Base-by-base conservation (phyloP, 2,888 invertebrate genomes). In the Ophioninae sp. region DNA sequence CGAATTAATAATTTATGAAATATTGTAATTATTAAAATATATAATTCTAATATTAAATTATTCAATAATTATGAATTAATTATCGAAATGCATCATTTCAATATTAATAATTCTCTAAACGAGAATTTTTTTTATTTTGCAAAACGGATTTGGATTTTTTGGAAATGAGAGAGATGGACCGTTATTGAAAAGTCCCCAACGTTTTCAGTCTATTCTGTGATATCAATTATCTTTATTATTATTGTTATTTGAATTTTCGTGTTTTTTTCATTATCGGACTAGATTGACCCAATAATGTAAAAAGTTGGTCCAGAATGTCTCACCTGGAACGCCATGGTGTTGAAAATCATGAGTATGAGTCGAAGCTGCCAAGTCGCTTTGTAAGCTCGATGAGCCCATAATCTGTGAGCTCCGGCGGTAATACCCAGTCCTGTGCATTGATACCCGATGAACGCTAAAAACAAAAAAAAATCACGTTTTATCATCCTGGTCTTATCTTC, bases 311-410 rank as follows among this genome's bases (percentile, higher is more conserved):
- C 44, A 22, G 8, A 51, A 41, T 56, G 39, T 84, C 91, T 93
- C 93, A 97, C 97, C 95, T 98, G 98, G 93, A 98, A 98, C 69
- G 99, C 98, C 67, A 98, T 92, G 0, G 98, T 97, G 93, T 99
- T 98, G 93, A 96, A 96, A 68, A 97, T 88, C 58, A 96, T 95
- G 81, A 99, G 94, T 58, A 99, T 93, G 8, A 98, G 88, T 87
- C 97, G 94, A 6, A 99, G 94, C 0, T 98, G 99, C 95, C 96
- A 96, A 93, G 96, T 98, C 8, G 99, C 99, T 94, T 99, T 99
- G 94, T 99, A 99, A 0, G 98, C 96, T 90, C 97, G 96, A 94
- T 99, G 99, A 0, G 99, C 95, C 99, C 99, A 99, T 44, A 99
- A 95, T 88, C 99, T 94, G 93, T 99, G 99, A 2, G 98, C 98